Evolutionary conservation across 1,140 invertebrate genomes (phyloP).

Genomic region (Zophobas atratus): DNA sequence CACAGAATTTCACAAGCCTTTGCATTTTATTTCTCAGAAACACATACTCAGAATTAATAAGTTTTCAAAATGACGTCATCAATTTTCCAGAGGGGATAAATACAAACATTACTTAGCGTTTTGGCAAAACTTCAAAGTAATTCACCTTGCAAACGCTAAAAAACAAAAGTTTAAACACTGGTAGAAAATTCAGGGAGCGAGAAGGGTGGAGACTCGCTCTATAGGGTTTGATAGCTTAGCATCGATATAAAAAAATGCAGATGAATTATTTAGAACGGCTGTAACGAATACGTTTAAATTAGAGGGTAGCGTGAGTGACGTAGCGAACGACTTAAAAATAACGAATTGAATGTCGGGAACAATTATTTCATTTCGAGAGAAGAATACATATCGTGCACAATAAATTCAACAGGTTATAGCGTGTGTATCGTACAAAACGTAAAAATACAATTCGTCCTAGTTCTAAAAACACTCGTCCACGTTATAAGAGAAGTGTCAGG

Average conservation of each 20-base stretch:
- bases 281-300: constrained; percentile 6
- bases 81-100: too few species aligned
- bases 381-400: constrained; percentile 12
- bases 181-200: too few species aligned
- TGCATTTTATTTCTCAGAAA: too few species aligned
- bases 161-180: too few species aligned
- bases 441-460: not conserved
- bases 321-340: not conserved
- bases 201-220: too few species aligned
- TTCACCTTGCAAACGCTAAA: too few species aligned
- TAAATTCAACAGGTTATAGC: constrained; percentile 42
- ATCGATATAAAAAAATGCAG: not conserved
- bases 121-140: too few species aligned
- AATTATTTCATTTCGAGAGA: constrained; percentile 2
- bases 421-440: constrained; percentile 1
- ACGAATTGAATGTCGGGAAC: constrained; percentile 10
- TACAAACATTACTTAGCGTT: too few species aligned
- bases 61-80: too few species aligned
- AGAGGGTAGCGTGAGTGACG: not conserved
- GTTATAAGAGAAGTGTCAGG: not conserved
- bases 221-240: too few species aligned
- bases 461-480: not conserved
- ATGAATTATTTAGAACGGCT: constrained; percentile 5
- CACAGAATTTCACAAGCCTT: too few species aligned
- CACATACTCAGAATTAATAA: too few species aligned